Base-by-base conservation (phyloP, 2,797 vertebrate genomes). In the Chaetodon trifasciatus region DNA sequence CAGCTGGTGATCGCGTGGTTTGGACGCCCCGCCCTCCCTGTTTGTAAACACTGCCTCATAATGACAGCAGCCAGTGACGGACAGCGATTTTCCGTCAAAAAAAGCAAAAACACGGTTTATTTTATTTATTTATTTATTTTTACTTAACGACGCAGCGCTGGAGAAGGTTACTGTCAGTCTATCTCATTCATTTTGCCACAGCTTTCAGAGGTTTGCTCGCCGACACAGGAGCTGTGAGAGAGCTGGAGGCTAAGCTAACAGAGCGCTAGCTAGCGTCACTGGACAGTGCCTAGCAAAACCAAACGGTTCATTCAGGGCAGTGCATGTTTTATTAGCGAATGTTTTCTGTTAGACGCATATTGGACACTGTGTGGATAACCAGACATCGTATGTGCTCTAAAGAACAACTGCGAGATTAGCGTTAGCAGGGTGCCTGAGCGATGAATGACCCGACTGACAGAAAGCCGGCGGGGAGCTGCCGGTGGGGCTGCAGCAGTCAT, bases 1-100 rank as follows among this genome's bases (percentile, higher is more conserved):
- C 78, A 84, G 87, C 86, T 82, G 86, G 72, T 24, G 67, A 72
- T 90, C 87, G 82, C 92, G 91, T 92, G 90, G 81, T 76, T 23
- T 1, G 49, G 52, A 88, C 17, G 89, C 90, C 80, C 89, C 91
- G 90, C 91, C 90, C 83, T 87, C 91, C 0, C 64, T 88, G 91
- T 93, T 94, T 92, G 91, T 93, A 94, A 93, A 94, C 93, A 94
- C 78, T 16, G 52, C 49, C 75, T 40, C 67, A 47, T 74, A 69
- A 70, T 55, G 57, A 68, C 79, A 69, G 44, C 12, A 23, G 16
- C 15, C 4, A 40, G 40, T 47, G 10, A 61, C 16, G 0, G n/a
- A n/a, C 57, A 11, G 4, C 0, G 32, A 63, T 2, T 19, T 50
- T 19, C 1, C 2, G 1, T 13, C 16, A 16, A 55, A 66, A 52